Base-by-base conservation (phyloP, 1,140 invertebrate genomes). In the Popillia japonica region DNA sequence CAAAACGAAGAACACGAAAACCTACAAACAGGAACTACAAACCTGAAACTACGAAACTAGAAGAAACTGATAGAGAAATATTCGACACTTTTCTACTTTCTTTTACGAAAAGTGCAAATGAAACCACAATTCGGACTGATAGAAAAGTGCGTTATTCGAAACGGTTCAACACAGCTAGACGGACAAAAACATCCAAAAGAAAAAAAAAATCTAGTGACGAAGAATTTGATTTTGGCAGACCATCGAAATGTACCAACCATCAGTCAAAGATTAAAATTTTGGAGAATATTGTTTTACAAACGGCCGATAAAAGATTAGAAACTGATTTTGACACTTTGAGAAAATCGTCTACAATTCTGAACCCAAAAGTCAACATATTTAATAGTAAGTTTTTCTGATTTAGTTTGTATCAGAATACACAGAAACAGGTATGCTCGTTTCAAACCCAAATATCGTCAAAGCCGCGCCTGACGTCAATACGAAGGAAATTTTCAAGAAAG, bases 191-290 rank as follows among this genome's bases (percentile, higher is more conserved):
- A 68, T 48, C 22, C 10, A 68, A 61, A 8, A 61, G n/a, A 61
- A n/a, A 14, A 3, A 2, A 14, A 44, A 4, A 0, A 3, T 44
- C 42, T 10, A 44, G 42, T 7, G 42, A 44, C 9, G 42, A 44
- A 4, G 42, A 44, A 10, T 3, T 44, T n/a, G 14, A 17, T 61
- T 17, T 61, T 61, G 59, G n/a, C 17, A 22, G 4, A 17, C n/a
- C 8, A 20, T 17, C 17, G 20, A 8, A 61, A 17, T 3, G n/a
- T 3, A 61, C 6, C 8, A 61, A 17, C 6, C 9, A n/a, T 3
- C 59, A 17, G n/a, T n/a, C 17, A 22, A 61, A 68, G 61, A 22
- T 68, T 23, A 68, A 68, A 6, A 68, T 68, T 27, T 34, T 68
- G 20, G 20, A 68, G 27, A 27, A 68, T 34, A 68, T 68, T 6